phyloP scores from a whole-genome alignment of 2,888 invertebrate species.

The Adelphocoris suturalis region DNA sequence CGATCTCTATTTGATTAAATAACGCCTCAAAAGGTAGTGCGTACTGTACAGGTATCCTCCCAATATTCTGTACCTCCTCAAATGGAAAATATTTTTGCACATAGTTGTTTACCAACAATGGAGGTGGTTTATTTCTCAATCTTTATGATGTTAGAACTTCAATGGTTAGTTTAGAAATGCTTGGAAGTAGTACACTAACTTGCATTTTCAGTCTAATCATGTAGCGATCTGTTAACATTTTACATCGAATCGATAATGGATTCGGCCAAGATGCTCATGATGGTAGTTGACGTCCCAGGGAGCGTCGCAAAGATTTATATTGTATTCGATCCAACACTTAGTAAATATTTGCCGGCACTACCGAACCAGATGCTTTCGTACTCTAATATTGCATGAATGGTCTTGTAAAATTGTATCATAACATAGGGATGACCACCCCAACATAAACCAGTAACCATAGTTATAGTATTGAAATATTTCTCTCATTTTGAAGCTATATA shows the following conservation, averaged over 20 bases:
- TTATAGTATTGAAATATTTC: constrained; percentile 25
- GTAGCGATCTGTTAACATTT: constrained; percentile 9
- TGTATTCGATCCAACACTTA: neutral
- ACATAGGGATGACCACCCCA: constrained; percentile 17
- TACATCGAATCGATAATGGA: neutral
- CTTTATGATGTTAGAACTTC: no score
- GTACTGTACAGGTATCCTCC: no score
- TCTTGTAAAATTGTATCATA: constrained; percentile 2
- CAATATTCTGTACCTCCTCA: no score
- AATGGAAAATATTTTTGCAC: no score
- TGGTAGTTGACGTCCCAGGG: neutral
- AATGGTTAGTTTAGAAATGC: neutral
- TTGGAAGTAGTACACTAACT: neutral
- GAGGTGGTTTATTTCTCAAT: no score
- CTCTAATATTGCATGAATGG: neutral
- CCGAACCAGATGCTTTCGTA: constrained; percentile 16
- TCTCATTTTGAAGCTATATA: neutral
- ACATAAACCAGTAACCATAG: neutral
- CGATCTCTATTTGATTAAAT: no score
- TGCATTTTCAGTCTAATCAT: neutral
- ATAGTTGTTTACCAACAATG: no score
- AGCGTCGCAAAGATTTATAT: neutral
- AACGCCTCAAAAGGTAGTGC: no score
- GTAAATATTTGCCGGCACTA: neutral
- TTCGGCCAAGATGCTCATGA: neutral